Percentiles rank a stretch among this genome's conserved stretches.
Conservation (phyloP, 2,888 invertebrate species). For the Coleophora flavipennella region DNA sequence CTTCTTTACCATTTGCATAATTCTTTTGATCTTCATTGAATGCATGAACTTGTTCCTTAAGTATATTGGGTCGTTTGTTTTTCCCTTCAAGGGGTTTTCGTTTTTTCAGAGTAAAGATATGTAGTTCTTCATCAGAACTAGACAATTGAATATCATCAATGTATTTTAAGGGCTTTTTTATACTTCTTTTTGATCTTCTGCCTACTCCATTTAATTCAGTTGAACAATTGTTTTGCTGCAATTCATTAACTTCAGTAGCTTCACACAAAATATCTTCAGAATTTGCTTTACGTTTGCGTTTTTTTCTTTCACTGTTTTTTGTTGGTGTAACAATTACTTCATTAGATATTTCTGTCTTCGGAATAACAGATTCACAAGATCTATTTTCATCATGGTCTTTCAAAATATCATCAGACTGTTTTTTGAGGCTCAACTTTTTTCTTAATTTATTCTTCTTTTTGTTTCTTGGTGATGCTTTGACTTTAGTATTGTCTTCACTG, state of each 20-base stretch:
- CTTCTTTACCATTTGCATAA: slow-evolving; percentile 17
- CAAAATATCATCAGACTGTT: slow-evolving; percentile 11
- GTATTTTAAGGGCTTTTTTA: slow-evolving; percentile 55
- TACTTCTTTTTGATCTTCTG: slow-evolving; percentile 43
- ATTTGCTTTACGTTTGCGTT: slow-evolving; percentile 24
- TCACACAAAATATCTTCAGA: neutral
- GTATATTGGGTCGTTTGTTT: neutral
- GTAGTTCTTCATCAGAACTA: slow-evolving; percentile 58
- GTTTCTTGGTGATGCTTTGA: slow-evolving; percentile 38
- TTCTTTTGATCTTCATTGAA: neutral
- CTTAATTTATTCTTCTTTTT: slow-evolving; percentile 36
- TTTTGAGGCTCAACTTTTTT: slow-evolving; percentile 29
- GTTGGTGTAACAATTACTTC: neutral
- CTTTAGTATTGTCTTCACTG: slow-evolving; percentile 38
- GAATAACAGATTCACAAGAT: slow-evolving; percentile 8
- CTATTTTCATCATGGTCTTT: slow-evolving; percentile 13
- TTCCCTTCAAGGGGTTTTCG: slow-evolving; percentile 24
- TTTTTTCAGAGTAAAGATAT: slow-evolving; percentile 60
- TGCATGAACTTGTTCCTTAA: slow-evolving; percentile 7
- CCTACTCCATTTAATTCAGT: neutral
- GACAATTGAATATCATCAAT: slow-evolving; percentile 33
- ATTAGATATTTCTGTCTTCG: slow-evolving; percentile 8
- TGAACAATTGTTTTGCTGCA: neutral
- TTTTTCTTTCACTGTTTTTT: slow-evolving; percentile 9
- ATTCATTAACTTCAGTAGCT: slow-evolving; percentile 1